Percentiles rank a stretch among this genome's conserved stretches.
These are phyloP conservation scores for Choristoneura rosaceana DNA, from an alignment of 2,888 invertebrate species.

Conservation along the genomic window DNA sequence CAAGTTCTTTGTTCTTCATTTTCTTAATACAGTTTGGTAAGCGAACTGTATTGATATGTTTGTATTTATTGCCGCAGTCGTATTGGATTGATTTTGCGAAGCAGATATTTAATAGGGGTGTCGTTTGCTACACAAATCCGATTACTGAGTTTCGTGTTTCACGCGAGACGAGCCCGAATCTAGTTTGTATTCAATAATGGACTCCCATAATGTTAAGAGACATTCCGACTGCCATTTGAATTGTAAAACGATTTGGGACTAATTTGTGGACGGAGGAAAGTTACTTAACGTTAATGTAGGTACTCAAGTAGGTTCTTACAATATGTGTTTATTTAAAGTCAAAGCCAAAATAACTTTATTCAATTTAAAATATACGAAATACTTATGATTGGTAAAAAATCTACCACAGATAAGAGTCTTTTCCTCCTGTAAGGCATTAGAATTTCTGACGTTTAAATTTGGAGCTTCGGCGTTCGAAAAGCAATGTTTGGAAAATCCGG, in stretches of 20 bases:
- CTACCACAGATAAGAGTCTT: no score
- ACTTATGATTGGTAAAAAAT: no score
- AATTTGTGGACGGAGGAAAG: conserved; percentile 15
- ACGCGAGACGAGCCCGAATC: conserved; percentile 47
- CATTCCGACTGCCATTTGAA: conserved; percentile 44
- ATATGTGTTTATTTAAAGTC: background rate
- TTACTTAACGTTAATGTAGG: conserved; percentile 24
- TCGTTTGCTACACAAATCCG: conserved; percentile 57
- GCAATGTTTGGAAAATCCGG: conserved; percentile 21
- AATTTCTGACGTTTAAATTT: conserved; percentile 6
- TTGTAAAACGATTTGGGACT: conserved; percentile 46
- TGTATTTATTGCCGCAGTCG: conserved; percentile 24
- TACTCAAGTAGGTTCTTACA: background rate
- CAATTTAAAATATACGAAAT: no score
- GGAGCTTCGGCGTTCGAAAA: conserved; percentile 8
- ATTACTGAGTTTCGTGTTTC: conserved; percentile 56
- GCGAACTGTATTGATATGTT: conserved; percentile 22
- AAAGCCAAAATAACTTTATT: no score
- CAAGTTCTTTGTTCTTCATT: background rate
- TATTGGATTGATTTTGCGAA: conserved; percentile 43
- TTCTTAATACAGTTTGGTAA: background rate
- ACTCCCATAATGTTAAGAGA: conserved; percentile 42
- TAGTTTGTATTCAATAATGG: conserved; percentile 44
- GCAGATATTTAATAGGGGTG: conserved; percentile 56
- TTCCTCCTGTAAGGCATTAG: background rate